Conservation (phyloP, 2,797 vertebrate genomes). For the Lycodopsis pacificus region DNA sequence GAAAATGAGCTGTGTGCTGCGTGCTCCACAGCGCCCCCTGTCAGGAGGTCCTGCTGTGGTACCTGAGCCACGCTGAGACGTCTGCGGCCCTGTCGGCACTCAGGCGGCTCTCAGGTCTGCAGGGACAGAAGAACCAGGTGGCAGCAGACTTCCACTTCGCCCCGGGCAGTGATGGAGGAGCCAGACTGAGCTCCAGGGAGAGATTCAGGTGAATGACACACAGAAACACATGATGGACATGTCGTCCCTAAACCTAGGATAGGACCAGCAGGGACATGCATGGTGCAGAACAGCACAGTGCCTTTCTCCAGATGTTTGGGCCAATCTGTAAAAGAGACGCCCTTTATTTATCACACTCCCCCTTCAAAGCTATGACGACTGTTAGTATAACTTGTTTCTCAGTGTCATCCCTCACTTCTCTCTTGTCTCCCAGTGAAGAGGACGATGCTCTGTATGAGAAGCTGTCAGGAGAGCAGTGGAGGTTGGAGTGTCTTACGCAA, state of each 20-base stretch:
- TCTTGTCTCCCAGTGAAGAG: conserved; percentile 83
- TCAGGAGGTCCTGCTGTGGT: conserved; percentile 94
- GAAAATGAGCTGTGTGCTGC: background rate
- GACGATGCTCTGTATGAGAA: conserved; percentile 92
- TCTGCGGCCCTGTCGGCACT: conserved; percentile 77
- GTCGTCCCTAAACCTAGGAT: background rate
- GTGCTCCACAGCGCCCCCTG: conserved; percentile 84
- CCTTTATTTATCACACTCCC: background rate
- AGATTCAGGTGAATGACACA: conserved; percentile 79
- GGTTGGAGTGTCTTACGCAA: conserved; percentile 86
- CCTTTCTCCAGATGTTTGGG: background rate
- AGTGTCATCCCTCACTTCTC: background rate
- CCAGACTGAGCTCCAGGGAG: conserved; percentile 72
- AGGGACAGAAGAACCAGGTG: conserved; percentile 54
- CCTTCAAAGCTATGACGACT: too few relatives aligned
- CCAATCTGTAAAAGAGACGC: background rate
- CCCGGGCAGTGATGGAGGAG: conserved; percentile 87
- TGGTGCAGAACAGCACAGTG: background rate
- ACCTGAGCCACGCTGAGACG: conserved; percentile 83
- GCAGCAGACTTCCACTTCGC: conserved; percentile 82
- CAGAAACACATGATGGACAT: background rate
- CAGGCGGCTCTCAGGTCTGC: conserved; percentile 83
- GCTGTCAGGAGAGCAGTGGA: conserved; percentile 90
- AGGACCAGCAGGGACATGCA: background rate
- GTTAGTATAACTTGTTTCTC: background rate